These are phyloP conservation scores for Perccottus glenii DNA, from an alignment of 2,113 vertebrate genomes.

Conservation along the genomic window DNA sequence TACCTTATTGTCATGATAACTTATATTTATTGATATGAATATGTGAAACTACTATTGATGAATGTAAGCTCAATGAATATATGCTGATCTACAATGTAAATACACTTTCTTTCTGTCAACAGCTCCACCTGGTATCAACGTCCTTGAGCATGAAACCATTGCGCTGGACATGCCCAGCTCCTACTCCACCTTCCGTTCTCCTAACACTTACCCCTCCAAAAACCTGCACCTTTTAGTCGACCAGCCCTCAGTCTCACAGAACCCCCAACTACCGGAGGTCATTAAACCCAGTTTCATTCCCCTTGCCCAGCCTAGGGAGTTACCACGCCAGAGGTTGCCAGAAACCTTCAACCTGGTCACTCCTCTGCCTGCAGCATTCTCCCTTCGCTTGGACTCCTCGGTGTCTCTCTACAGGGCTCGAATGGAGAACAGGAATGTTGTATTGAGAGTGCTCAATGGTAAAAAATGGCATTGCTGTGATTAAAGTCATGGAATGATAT, in stretches of 20 bases:
- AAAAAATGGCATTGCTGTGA: background rate
- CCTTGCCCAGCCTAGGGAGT: slow-evolving; percentile 62
- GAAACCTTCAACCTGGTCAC: slow-evolving; percentile 79
- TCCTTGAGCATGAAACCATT: slow-evolving; percentile 79
- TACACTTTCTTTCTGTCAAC: background rate
- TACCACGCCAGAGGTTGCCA: slow-evolving; percentile 77
- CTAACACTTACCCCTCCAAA: slow-evolving; percentile 28
- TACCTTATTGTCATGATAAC: too few relatives aligned
- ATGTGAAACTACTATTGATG: too few relatives aligned
- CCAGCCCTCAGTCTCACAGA: background rate
- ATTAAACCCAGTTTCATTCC: slow-evolving; percentile 41
- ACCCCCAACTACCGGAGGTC: background rate
- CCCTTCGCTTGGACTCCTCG: slow-evolving; percentile 52
- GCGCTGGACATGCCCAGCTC: slow-evolving; percentile 64
- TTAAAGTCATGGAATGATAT: background rate
- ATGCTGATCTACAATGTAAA: background rate
- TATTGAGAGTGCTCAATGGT: slow-evolving; percentile 81
- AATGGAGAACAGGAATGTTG: slow-evolving; percentile 80
- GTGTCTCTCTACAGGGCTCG: slow-evolving; percentile 78
- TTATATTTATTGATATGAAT: too few relatives aligned
- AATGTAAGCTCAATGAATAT: background rate
- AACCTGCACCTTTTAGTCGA: slow-evolving; percentile 5
- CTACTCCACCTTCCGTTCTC: slow-evolving; percentile 72
- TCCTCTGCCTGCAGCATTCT: slow-evolving; percentile 67
- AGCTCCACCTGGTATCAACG: slow-evolving; percentile 79